Base-by-base conservation (phyloP, 2,888 invertebrate genomes). In the Girardia tigrina region DNA sequence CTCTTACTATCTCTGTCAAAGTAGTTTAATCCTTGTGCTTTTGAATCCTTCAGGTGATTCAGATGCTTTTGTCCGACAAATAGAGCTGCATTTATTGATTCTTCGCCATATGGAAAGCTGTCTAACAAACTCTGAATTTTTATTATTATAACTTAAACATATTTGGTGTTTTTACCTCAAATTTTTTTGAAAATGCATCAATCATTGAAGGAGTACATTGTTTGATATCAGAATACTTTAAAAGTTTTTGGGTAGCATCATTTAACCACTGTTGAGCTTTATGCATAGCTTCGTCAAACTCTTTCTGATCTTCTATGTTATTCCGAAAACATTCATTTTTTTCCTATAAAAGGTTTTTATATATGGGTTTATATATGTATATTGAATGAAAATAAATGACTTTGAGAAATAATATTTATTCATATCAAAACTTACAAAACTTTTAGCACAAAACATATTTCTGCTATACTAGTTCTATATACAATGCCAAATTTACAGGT, bases 201-300 rank as follows among this genome's bases (percentile, higher is more conserved):
- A 56, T 56, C 23, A 12, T 4, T 4, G 8, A 6, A 6, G 56
- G 56, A 2, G 56, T 20, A 16, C 56, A 56, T n/a, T 56, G 56
- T 56, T 56, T 56, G n/a, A 56, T 56, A 56, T 56, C 56, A 8
- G 56, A 56, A 56, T 8, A 56, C n/a, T 56, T 56, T n/a, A 56
- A 56, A 20, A 56, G 23, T 16, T 56, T 56, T 23, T 56, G 56
- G n/a, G 56, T 56, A 23, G 56, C 56, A 56, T 56, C 56, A 56
- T 56, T 56, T 23, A 56, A 12, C 56, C 56, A 56, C 23, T 56
- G 56, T 23, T 56, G 56, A 56, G 56, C 56, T n/a, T 56, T 56
- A 56, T 56, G 56, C n/a, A 56, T 4, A n/a, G 56, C n/a, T n/a
- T 56, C 56, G 23, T 56, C 56, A 56, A 56, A 56, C 4, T 56